These are phyloP conservation scores for Eublepharis macularius DNA, from an alignment of 2,113 vertebrate genomes.

Conservation along the genomic window DNA sequence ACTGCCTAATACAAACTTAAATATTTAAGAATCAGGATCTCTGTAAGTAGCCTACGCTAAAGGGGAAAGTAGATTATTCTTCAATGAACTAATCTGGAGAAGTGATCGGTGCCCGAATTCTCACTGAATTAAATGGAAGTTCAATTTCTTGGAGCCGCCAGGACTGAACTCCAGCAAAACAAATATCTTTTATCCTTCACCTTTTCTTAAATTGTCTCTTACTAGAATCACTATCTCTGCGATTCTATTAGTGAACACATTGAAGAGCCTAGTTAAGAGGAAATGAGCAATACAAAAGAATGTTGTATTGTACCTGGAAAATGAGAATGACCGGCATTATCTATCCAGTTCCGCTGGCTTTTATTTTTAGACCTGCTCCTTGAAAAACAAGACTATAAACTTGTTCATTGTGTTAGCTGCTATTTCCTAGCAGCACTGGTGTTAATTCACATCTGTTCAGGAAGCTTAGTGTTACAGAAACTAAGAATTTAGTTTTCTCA, in stretches of 20 bases:
- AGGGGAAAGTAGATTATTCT: background rate
- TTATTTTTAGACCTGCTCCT: background rate
- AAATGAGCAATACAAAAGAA: background rate
- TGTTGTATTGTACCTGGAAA: background rate
- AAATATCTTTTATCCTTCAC: background rate
- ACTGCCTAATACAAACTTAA: background rate
- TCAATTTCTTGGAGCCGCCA: background rate
- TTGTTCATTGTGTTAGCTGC: background rate
- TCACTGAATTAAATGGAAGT: background rate
- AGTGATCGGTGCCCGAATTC: background rate
- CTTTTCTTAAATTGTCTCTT: background rate
- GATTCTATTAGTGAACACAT: background rate
- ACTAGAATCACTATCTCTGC: background rate
- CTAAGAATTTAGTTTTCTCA: background rate
- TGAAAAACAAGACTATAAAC: background rate
- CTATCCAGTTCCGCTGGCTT: background rate
- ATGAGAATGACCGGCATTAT: background rate
- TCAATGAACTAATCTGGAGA: background rate
- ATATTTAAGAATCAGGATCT: background rate
- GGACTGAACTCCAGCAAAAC: background rate
- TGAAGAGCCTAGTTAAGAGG: background rate
- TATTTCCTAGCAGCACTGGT: background rate
- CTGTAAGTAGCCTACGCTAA: background rate
- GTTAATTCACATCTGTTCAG: constrained; percentile 1
- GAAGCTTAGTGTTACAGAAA: background rate